Conservation (phyloP, 2,797 vertebrate species). For the Myotis daubentonii region DNA sequence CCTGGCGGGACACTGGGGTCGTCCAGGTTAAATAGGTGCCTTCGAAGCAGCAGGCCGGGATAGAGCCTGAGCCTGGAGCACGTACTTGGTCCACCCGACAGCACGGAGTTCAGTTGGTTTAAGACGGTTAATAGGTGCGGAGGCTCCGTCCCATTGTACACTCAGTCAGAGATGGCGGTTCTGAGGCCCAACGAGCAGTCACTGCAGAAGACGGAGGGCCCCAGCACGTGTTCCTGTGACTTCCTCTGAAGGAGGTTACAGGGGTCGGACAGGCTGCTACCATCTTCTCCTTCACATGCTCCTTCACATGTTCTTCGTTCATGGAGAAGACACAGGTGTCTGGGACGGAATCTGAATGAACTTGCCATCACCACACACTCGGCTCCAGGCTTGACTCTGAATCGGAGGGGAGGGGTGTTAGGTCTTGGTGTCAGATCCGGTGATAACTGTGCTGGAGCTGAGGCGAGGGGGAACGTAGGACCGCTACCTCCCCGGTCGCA, state of each 20-base stretch:
- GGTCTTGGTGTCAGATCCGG: accelerated
- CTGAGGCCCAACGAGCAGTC: not conserved
- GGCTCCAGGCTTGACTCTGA: accelerated
- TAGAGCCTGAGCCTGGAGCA: too few species aligned
- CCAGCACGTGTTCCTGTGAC: not conserved
- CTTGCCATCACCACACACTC: accelerated
- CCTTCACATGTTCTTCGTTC: not conserved
- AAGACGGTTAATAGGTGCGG: not conserved
- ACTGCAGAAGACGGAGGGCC: not conserved
- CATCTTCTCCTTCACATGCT: not conserved
- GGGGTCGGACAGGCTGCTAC: not conserved
- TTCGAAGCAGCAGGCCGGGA: accelerated
- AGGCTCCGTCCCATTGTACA: not conserved
- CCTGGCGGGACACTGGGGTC: not conserved
- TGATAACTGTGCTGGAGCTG: accelerated
- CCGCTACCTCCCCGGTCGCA: accelerated
- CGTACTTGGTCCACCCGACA: accelerated
- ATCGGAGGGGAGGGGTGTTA: too few species aligned
- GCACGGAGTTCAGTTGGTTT: not conserved
- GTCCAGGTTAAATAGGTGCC: not conserved
- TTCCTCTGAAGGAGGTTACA: not conserved
- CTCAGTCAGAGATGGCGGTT: not conserved
- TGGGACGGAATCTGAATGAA: not conserved
- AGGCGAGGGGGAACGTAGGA: accelerated
- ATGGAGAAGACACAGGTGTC: not conserved